Percentiles rank a stretch among this genome's conserved stretches.
Evolutionary conservation across 2,888 invertebrate species (phyloP).

Genomic region (Oscheius sp.): DNA sequence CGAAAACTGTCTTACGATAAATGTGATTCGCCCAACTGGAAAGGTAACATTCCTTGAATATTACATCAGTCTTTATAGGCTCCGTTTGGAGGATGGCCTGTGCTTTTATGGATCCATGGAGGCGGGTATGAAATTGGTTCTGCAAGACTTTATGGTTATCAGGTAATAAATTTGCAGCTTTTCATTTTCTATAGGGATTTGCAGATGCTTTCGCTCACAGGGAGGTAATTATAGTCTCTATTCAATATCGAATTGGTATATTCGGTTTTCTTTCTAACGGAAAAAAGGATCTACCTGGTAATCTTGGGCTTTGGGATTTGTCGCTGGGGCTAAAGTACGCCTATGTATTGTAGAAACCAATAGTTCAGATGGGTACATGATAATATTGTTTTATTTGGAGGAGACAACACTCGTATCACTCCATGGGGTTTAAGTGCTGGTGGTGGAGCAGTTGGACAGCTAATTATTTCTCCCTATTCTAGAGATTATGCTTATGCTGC

Average conservation of each 20-base stretch:
- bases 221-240: constrained; percentile 48
- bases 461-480: constrained; percentile 37
- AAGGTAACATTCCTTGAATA: neutral
- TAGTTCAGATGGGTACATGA: constrained; percentile 39
- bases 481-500: constrained; percentile 28
- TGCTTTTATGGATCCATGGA: constrained; percentile 29
- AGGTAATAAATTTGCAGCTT: neutral
- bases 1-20: constrained; percentile 31
- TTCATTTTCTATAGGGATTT: constrained; percentile 25
- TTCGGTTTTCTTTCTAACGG: constrained; percentile 50
- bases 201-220: constrained; percentile 37
- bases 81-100: constrained; percentile 18
- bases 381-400: constrained; percentile 43
- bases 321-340: constrained; percentile 36
- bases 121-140: constrained; percentile 32
- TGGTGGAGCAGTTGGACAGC: constrained; percentile 33
- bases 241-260: constrained; percentile 51
- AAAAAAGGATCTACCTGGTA: constrained; percentile 41
- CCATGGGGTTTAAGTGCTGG: constrained; percentile 50
- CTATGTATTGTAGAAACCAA: neutral
- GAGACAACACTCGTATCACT: constrained; percentile 45
- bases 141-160: constrained; percentile 29
- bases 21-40: constrained; percentile 25
- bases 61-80: neutral
- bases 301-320: constrained; percentile 54